These are phyloP conservation scores for Hemicentrotus pulcherrimus DNA, from an alignment of 35 echinoderm and acorn worm genomes.

Conservation along the genomic window DNA sequence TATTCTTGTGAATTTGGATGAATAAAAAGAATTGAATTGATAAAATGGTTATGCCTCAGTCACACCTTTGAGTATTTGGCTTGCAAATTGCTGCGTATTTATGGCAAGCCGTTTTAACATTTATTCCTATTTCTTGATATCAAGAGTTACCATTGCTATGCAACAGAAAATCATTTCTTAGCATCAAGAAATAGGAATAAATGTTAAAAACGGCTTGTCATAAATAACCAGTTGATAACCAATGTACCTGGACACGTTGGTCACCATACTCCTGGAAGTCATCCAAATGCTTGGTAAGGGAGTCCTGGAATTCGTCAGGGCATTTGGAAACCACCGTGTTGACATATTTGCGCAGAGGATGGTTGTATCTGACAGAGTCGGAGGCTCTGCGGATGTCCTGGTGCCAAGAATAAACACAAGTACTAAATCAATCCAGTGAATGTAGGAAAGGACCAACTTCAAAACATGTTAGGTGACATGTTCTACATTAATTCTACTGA, in stretches of 20 bases:
- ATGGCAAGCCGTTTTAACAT: too few species aligned
- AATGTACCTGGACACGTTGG: slow-evolving; percentile 55
- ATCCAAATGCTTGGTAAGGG: slow-evolving; percentile 89
- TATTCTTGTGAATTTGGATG: too few species aligned
- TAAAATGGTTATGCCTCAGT: background rate
- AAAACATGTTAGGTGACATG: too few species aligned
- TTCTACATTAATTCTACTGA: too few species aligned
- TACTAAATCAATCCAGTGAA: background rate
- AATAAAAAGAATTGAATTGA: background rate
- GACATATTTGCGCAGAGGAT: slow-evolving; percentile 78
- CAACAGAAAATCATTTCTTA: too few species aligned
- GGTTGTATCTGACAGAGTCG: slow-evolving; percentile 85
- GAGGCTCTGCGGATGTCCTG: slow-evolving; percentile 90
- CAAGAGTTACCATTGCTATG: too few species aligned
- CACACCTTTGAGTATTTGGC: too few species aligned
- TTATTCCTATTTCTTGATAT: too few species aligned
- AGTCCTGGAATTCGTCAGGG: slow-evolving; percentile 95
- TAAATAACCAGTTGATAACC: background rate
- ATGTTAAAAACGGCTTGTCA: too few species aligned
- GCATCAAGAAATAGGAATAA: too few species aligned
- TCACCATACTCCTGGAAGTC: slow-evolving; percentile 91
- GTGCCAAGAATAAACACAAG: background rate
- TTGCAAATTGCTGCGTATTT: too few species aligned
- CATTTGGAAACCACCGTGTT: slow-evolving; percentile 98
- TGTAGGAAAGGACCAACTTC: too few species aligned